Percentiles rank a stretch among this genome's conserved stretches.
phyloP scores from a whole-genome alignment of 1,140 invertebrate genomes.

The Drosophila nikananu region DNA sequence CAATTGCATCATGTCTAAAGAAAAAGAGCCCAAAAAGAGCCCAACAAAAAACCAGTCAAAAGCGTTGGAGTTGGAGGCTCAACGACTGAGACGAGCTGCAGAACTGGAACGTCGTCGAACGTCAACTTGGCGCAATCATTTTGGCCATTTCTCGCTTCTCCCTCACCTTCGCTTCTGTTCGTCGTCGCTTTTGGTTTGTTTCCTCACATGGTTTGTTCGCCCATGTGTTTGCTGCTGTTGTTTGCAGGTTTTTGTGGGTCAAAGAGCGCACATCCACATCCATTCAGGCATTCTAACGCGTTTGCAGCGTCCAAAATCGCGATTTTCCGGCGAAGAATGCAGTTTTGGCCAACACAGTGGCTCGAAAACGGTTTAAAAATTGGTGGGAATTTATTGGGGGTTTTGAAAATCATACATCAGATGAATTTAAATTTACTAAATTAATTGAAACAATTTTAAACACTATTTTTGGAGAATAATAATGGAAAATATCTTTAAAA shows the following conservation, averaged over 20 bases:
- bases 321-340: slow-evolving; percentile 25
- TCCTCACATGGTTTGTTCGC: slow-evolving; percentile 14
- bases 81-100: slow-evolving; percentile 39
- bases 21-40: background rate
- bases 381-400: no score
- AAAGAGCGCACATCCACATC: slow-evolving; percentile 43
- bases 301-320: slow-evolving; percentile 8
- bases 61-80: slow-evolving; percentile 37
- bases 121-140: slow-evolving; percentile 72
- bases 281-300: slow-evolving; percentile 22
- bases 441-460: no score
- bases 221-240: slow-evolving; percentile 4
- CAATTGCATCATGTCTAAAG: slow-evolving; percentile 65
- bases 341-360: slow-evolving; percentile 13
- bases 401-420: background rate
- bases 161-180: slow-evolving; percentile 18
- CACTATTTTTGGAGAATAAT: no score
- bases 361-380: background rate
- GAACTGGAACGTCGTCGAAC: slow-evolving; percentile 67
- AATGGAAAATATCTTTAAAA: no score
- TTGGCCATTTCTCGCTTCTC: slow-evolving; percentile 53
- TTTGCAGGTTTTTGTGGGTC: slow-evolving; percentile 51
- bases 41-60: slow-evolving; percentile 56
- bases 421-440: no score
- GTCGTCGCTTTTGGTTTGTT: slow-evolving; percentile 18